Percentiles rank a stretch among this genome's conserved stretches.
Conservation (phyloP, 2,888 invertebrate species). For the Nomada lathburiana region DNA sequence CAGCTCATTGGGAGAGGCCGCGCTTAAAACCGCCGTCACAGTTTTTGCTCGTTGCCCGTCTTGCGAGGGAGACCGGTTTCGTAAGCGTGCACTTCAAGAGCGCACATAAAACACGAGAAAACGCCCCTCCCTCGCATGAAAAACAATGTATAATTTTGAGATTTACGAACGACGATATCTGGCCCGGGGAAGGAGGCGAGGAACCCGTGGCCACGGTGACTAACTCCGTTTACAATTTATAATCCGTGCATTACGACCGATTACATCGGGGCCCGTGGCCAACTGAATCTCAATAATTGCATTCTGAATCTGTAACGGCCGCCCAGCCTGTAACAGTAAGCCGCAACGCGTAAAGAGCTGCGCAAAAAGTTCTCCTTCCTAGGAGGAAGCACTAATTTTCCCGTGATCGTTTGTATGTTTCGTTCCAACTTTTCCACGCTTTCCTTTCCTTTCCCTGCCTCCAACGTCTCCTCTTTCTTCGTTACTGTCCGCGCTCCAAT, state of each 20-base stretch:
- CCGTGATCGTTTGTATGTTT: constrained; percentile 9
- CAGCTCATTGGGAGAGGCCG: not conserved
- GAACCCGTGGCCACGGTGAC: not conserved
- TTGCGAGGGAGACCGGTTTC: constrained; percentile 35
- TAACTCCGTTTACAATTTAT: constrained; percentile 36
- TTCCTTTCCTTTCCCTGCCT: not conserved
- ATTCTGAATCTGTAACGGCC: constrained; percentile 19
- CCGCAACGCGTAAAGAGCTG: constrained; percentile 22
- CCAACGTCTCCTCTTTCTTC: not conserved
- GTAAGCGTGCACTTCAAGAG: constrained; percentile 31
- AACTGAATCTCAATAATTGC: constrained; percentile 45
- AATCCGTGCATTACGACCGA: constrained; percentile 31
- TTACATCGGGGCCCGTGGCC: constrained; percentile 29
- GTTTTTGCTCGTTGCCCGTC: not conserved
- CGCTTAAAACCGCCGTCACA: not conserved
- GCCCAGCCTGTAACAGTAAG: constrained; percentile 26
- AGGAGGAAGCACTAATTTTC: constrained; percentile 36
- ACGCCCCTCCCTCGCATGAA: constrained; percentile 33
- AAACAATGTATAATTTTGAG: constrained; percentile 45
- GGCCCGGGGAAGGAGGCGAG: not conserved
- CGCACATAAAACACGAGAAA: constrained; percentile 20
- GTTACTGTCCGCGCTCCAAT: not conserved
- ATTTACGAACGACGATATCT: constrained; percentile 38
- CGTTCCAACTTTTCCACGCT: not conserved
- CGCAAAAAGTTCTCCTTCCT: not conserved